Conservation (phyloP, 2,888 invertebrate species). For the Cosmia trapezina region DNA sequence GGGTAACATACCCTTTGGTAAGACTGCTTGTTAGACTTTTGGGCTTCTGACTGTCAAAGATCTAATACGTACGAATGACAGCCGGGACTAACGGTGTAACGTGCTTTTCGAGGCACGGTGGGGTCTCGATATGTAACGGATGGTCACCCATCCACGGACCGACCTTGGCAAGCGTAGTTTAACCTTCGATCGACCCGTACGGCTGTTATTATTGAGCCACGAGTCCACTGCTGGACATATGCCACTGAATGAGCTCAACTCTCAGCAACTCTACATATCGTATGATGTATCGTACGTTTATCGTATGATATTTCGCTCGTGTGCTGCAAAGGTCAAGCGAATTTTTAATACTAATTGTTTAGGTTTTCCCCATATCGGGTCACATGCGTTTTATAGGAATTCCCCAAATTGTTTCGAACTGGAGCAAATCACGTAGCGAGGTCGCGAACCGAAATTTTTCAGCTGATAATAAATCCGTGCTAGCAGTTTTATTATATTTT, state of each 20-base stretch:
- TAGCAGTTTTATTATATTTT: slow-evolving; percentile 13
- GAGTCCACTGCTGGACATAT: neutral
- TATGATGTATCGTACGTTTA: neutral
- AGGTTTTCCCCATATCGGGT: slow-evolving; percentile 36
- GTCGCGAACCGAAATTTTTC: slow-evolving; percentile 12
- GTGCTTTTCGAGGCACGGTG: too few species aligned
- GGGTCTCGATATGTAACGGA: too few species aligned
- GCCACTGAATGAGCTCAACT: neutral
- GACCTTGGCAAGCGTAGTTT: too few species aligned
- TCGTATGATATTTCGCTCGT: neutral
- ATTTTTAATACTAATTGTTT: slow-evolving; percentile 32
- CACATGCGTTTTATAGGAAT: slow-evolving; percentile 9
- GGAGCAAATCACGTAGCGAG: slow-evolving; percentile 1
- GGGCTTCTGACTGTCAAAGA: too few species aligned
- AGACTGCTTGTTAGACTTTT: too few species aligned
- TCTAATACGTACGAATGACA: too few species aligned
- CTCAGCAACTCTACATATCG: neutral
- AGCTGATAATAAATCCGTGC: slow-evolving; percentile 11
- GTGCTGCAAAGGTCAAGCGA: slow-evolving; percentile 22
- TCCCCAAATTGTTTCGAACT: slow-evolving; percentile 33
- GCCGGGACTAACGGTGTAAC: too few species aligned
- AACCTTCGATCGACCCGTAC: too few species aligned
- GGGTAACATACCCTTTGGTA: too few species aligned
- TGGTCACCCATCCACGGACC: too few species aligned
- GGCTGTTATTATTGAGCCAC: too few species aligned